Base-by-base conservation (phyloP, 2,888 invertebrate genomes). In the Tenthredo scrophulariae region DNA sequence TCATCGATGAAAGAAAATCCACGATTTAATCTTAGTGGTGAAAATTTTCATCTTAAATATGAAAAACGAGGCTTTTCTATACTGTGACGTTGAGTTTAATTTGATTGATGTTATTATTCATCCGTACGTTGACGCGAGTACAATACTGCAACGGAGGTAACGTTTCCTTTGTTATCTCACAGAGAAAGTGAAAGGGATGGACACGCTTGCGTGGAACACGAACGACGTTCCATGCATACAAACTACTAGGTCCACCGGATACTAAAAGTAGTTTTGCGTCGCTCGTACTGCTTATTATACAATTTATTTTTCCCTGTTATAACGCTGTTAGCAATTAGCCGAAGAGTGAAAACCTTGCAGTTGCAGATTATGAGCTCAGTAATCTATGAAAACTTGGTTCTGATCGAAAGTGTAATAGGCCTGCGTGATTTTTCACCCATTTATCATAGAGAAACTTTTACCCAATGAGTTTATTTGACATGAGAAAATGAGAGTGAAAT, bases 161-260 rank as follows among this genome's bases (percentile, higher is more conserved):
- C 80, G 80, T 80, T 80, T 80, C 80, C 80, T 80, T 80, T 80
- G 80, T 80, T 80, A 80, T 80, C 80, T 80, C 62, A 80, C 58
- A 80, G 80, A 62, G 80, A 80, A 80, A 80, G 80, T 80, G 80
- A 80, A 80, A 80, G 80, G 80, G 80, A 80, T 80, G 80, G 80
- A 80, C 80, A 80, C 80, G 80, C 29, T 80, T 80, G 80, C 80
- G 37, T 80, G 80, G 80, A 80, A 80, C 80, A 80, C 80, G 80
- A 80, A 80, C 80, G n/a, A 40, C 62, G 62, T 33, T 62, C 10
- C 62, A 62, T 80, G 80, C 58, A 80, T 80, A 80, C 62, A 58
- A 80, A 80, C 80, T 62, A 80, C 13, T 67, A 33, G 80, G 80
- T 80, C 80, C 80, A 80, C 80, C 80, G 80, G 80, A 80, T 80